phyloP scores from a whole-genome alignment of 2,888 invertebrate genomes.

The Quadriops clusia region DNA sequence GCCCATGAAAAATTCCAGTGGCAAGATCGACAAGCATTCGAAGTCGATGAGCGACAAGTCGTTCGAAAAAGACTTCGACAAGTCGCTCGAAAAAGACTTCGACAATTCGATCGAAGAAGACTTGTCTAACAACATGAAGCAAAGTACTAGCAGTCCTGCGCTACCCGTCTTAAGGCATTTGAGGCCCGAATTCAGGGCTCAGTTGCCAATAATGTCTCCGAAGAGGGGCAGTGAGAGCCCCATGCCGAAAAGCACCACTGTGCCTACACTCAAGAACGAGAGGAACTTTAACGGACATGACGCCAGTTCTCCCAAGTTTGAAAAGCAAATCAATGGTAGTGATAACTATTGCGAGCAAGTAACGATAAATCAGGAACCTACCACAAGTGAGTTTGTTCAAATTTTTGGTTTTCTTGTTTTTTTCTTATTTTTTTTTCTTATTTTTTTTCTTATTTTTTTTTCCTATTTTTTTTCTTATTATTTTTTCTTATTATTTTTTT shows the following conservation, averaged over 20 bases:
- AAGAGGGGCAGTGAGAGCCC: slow-evolving; percentile 35
- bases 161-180: slow-evolving; percentile 74
- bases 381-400: no score
- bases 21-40: slow-evolving; percentile 20
- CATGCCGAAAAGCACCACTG: slow-evolving; percentile 32
- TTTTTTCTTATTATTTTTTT: no score
- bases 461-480: no score
- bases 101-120: slow-evolving; percentile 26
- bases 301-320: no score
- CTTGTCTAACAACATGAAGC: slow-evolving; percentile 25
- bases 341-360: no score
- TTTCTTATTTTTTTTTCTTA: no score
- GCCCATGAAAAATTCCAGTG: slow-evolving; percentile 14
- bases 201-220: slow-evolving; percentile 58
- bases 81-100: slow-evolving; percentile 20
- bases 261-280: slow-evolving; percentile 30
- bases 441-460: no score
- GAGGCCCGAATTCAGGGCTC: slow-evolving; percentile 76
- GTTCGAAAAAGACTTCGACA: slow-evolving; percentile 20
- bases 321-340: no score
- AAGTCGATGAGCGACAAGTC: slow-evolving; percentile 24
- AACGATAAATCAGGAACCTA: no score
- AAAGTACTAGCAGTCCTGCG: slow-evolving; percentile 35
- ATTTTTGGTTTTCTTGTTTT: no score
- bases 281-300: slow-evolving; percentile 27